These are phyloP conservation scores for Caenorhabditis sulstoni DNA, from an alignment of 2,888 invertebrate genomes.

Conservation along the genomic window DNA sequence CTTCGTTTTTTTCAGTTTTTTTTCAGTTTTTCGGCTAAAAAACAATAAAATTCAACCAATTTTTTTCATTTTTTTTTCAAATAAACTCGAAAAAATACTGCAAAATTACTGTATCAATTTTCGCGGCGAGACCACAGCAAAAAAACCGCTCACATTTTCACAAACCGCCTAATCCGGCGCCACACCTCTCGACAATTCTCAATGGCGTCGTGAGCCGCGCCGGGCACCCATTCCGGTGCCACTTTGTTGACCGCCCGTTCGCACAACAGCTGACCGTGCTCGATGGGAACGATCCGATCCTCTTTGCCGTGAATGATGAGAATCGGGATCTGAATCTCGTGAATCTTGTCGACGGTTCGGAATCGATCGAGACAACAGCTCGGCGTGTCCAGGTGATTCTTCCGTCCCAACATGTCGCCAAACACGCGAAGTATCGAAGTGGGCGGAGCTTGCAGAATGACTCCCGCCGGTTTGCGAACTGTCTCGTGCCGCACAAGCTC, in stretches of 20 bases:
- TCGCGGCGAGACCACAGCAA: no score
- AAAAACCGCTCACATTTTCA: constrained; percentile 55
- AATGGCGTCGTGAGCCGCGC: constrained; percentile 68
- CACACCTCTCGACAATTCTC: constrained; percentile 69
- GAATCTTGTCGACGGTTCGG: constrained; percentile 67
- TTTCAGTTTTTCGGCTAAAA: no score
- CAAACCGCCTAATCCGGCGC: constrained; percentile 67
- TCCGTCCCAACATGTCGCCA: constrained; percentile 47
- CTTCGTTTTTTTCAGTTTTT: no score
- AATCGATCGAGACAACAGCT: constrained; percentile 68
- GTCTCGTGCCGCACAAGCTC: constrained; percentile 18
- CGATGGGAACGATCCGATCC: constrained; percentile 69
- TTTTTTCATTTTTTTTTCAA: no score
- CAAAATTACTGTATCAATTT: no score
- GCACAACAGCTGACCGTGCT: constrained; percentile 67
- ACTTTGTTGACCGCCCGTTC: constrained; percentile 51
- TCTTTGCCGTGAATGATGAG: constrained; percentile 72
- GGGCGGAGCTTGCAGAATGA: constrained; percentile 71
- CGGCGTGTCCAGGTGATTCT: constrained; percentile 34
- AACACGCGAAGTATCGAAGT: constrained; percentile 66
- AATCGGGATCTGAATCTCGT: constrained; percentile 62
- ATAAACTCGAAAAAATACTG: no score
- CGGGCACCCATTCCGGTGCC: constrained; percentile 67
- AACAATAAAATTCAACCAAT: no score
- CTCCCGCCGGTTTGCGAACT: constrained; percentile 58